Evolutionary conservation across 2,888 invertebrate species (phyloP).

Genomic region (Neoascia interrupta): DNA sequence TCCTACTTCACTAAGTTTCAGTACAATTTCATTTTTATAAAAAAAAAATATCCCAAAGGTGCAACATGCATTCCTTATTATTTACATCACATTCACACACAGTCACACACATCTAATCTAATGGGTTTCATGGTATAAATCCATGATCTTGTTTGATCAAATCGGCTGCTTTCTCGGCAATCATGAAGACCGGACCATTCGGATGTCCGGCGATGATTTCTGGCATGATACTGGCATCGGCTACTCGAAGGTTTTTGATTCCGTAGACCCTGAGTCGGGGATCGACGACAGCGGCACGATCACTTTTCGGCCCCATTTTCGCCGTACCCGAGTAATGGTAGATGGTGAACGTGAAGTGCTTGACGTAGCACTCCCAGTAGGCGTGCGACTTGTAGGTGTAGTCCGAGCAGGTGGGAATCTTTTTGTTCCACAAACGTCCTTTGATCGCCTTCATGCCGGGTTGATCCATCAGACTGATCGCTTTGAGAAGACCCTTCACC

Average conservation of each 20-base stretch:
- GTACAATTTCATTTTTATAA: constrained; percentile 57
- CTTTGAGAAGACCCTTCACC: constrained; percentile 82
- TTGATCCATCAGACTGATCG: constrained; percentile 80
- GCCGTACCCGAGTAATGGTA: constrained; percentile 84
- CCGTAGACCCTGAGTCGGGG: constrained; percentile 81
- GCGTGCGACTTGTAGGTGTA: constrained; percentile 81
- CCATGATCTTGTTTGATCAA: constrained; percentile 81
- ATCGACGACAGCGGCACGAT: constrained; percentile 84
- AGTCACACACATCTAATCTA: not conserved
- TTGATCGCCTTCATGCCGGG: constrained; percentile 81
- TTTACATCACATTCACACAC: constrained; percentile 51
- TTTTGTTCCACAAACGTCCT: constrained; percentile 81
- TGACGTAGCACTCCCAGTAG: constrained; percentile 85
- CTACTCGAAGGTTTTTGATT: constrained; percentile 80
- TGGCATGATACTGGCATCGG: constrained; percentile 82
- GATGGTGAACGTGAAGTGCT: constrained; percentile 83
- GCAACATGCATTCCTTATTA: constrained; percentile 9
- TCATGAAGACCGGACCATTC: constrained; percentile 82
- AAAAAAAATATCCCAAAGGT: constrained; percentile 34
- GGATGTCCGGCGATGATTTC: constrained; percentile 82
- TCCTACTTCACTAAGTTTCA: constrained; percentile 59
- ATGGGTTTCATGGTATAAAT: constrained; percentile 72
- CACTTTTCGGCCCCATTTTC: constrained; percentile 84
- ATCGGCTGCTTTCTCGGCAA: constrained; percentile 82
- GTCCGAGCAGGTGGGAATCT: constrained; percentile 83